phyloP scores from a whole-genome alignment of 2,888 invertebrate species.

The Drosophila barbarae region DNA sequence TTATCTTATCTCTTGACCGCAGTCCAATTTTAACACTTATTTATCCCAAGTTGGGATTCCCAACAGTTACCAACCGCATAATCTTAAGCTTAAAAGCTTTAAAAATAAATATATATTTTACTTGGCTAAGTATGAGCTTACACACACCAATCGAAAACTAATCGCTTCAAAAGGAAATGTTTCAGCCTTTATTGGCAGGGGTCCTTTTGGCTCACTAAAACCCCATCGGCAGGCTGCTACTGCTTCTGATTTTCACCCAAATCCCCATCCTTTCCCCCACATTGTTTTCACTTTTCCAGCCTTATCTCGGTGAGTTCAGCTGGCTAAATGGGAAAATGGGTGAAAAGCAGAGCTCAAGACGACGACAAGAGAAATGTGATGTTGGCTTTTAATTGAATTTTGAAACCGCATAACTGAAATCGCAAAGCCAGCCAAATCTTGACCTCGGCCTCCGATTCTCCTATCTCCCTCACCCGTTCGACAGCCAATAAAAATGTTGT shows the following conservation, averaged over 20 bases:
- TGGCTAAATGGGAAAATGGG: slow-evolving; percentile 12
- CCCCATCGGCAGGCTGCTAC: slow-evolving; percentile 1
- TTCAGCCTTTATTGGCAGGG: slow-evolving; percentile 8
- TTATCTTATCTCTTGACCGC: slow-evolving; percentile 3
- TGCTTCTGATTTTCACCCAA: slow-evolving; percentile 13
- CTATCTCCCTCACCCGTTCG: slow-evolving; percentile 49
- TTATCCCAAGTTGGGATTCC: neutral
- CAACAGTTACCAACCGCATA: neutral
- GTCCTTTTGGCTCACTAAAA: neutral
- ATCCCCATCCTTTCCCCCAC: neutral
- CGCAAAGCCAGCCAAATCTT: slow-evolving; percentile 70
- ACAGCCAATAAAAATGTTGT: slow-evolving; percentile 73
- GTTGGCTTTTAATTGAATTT: slow-evolving; percentile 73
- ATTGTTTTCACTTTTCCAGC: slow-evolving; percentile 25
- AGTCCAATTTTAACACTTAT: neutral
- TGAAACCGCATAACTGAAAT: slow-evolving; percentile 71
- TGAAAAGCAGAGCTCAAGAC: slow-evolving; percentile 4
- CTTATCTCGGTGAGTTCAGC: slow-evolving; percentile 52
- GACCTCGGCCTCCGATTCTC: slow-evolving; percentile 28
- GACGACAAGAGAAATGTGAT: slow-evolving; percentile 58
- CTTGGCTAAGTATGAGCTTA: neutral
- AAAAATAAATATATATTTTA: slow-evolving; percentile 4
- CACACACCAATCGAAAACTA: slow-evolving; percentile 9
- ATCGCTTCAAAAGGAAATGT: slow-evolving; percentile 8
- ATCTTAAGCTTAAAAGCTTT: neutral